Percentiles rank a stretch among this genome's conserved stretches.
Conservation (phyloP, 1,140 invertebrate species). For the Bombyx mandarina region DNA sequence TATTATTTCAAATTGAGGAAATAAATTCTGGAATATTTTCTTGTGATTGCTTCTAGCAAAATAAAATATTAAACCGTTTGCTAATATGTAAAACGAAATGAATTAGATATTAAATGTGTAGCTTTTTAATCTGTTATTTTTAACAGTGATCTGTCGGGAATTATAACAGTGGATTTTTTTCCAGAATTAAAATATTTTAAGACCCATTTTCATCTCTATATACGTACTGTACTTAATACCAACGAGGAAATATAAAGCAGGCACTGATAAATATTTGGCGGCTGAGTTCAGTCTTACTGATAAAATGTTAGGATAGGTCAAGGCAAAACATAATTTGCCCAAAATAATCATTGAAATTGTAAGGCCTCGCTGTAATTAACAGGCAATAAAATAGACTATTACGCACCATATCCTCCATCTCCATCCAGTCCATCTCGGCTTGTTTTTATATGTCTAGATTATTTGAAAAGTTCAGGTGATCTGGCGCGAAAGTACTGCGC, state of each 20-base stretch:
- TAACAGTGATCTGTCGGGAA: no score
- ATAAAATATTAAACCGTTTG: no score
- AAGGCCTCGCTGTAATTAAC: not conserved
- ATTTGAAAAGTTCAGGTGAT: conserved; percentile 37
- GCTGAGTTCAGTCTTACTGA: conserved; percentile 22
- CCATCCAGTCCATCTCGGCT: conserved; percentile 64
- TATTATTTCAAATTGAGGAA: no score
- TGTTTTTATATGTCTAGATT: conserved; percentile 31
- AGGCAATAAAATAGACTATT: conserved; percentile 7
- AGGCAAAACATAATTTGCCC: conserved; percentile 25
- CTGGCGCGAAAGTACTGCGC: conserved; percentile 50
- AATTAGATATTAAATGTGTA: no score
- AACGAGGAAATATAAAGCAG: conserved; percentile 15
- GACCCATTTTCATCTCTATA: no score
- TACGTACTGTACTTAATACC: no score
- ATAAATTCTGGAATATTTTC: no score
- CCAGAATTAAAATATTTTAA: no score
- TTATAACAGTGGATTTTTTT: no score
- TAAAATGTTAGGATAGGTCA: conserved; percentile 66
- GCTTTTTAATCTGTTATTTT: no score
- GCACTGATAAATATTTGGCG: conserved; percentile 24
- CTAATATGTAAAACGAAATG: no score
- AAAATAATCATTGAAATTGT: not conserved
- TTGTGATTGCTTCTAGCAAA: no score
- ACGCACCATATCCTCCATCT: conserved; percentile 63